Evolutionary conservation across 2,113 vertebrate species (phyloP).

Genomic region (Camelus bactrianus): DNA sequence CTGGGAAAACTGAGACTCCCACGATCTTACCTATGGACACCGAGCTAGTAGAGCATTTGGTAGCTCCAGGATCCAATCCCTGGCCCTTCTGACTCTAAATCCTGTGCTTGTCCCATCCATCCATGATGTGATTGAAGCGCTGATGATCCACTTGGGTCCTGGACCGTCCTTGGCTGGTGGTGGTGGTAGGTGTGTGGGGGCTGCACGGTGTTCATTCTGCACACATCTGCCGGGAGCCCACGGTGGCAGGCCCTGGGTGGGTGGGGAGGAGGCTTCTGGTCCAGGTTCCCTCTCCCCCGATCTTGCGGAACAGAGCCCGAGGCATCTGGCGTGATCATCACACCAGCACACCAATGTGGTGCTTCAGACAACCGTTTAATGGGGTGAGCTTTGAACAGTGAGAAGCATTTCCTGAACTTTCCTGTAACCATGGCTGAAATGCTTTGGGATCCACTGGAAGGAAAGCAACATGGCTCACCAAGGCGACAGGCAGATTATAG

Average conservation of each 20-base stretch:
- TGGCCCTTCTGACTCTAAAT: not conserved
- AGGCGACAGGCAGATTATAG: not conserved
- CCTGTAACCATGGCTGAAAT: not conserved
- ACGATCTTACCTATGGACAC: not conserved
- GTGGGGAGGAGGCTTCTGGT: not conserved
- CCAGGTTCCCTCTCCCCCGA: not conserved
- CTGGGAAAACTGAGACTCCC: not conserved
- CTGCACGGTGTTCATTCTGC: rapidly evolving
- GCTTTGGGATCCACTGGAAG: not conserved
- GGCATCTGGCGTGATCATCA: rapidly evolving
- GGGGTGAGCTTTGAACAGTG: not conserved
- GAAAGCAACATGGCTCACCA: rapidly evolving
- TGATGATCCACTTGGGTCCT: rapidly evolving
- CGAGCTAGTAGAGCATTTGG: not conserved
- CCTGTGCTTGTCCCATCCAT: not conserved
- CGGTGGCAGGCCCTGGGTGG: rapidly evolving
- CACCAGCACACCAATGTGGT: rapidly evolving
- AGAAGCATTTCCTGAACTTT: not conserved
- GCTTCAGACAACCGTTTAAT: not conserved
- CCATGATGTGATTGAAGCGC: not conserved
- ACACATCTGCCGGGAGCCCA: rapidly evolving
- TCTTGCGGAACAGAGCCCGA: not conserved
- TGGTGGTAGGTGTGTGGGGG: rapidly evolving
- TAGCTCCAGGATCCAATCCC: not conserved
- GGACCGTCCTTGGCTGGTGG: rapidly evolving